Conservation (phyloP, 2,113 vertebrate genomes). For the Boulengeromyrus knoepffleri region DNA sequence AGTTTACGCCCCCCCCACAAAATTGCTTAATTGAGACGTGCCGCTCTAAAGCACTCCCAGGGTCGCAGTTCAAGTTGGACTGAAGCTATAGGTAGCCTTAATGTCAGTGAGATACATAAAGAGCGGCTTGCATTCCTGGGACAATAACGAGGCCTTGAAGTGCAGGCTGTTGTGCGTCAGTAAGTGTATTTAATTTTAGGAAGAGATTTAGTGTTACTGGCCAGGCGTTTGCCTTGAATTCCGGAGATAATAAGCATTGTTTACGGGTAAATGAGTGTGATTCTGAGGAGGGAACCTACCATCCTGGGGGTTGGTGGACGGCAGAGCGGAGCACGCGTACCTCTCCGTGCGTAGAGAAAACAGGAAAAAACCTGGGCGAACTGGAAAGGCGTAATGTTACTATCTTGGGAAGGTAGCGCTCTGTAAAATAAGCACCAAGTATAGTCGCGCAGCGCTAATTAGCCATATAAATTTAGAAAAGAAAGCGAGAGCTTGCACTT, state of each 20-base stretch:
- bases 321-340: neutral
- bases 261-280: neutral
- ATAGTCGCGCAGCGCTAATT: conserved; percentile 15
- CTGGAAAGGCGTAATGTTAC: neutral
- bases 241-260: neutral
- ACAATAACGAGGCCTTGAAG: no score
- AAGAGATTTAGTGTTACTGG: neutral
- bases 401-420: neutral
- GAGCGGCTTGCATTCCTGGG: neutral
- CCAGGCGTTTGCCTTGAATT: neutral
- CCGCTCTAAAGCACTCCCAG: neutral
- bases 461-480: conserved; percentile 19
- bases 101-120: neutral
- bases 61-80: neutral
- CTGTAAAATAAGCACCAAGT: neutral
- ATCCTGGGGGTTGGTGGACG: neutral
- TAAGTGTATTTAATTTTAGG: neutral
- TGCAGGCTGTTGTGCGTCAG: neutral
- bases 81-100: neutral
- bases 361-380: no score
- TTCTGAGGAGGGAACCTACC: neutral
- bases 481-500: conserved; percentile 14
- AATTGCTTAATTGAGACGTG: neutral
- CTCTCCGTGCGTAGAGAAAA: neutral
- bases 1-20: neutral